Evolutionary conservation across 2,888 invertebrate species (phyloP), one percentile per base, ranked within the genome.

Genomic region (Sipunculus nudus): DNA sequence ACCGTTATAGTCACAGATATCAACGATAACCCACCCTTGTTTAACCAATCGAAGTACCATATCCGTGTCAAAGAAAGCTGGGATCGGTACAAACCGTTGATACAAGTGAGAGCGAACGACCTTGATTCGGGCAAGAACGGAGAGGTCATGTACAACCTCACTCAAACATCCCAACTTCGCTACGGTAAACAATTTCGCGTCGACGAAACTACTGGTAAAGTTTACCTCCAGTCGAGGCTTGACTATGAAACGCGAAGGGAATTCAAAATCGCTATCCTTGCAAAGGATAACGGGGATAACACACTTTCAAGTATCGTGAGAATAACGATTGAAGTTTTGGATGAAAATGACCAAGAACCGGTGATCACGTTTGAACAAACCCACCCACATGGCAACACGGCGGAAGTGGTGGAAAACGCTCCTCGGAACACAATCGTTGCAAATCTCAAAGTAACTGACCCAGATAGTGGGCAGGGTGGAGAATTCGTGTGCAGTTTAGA

Each of bases 11-110:
- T 63, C 4, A 35, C 60, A n/a, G 63, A 63, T 29, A 39, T 63
- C 23, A 63, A 63, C 52, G 63, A 63, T 31, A 63, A 63, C 52
- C 41, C 26, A 21, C 63, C 63, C 5, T 38, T 28, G n/a, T 63
- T 63, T 32, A 21, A 28, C 39, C 26, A n/a, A n/a, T n/a, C n/a
- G n/a, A n/a, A n/a, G n/a, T n/a, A n/a, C n/a, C n/a, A n/a, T n/a
- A n/a, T n/a, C n/a, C n/a, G n/a, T n/a, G n/a, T n/a, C n/a, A n/a
- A n/a, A n/a, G n/a, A n/a, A n/a, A n/a, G n/a, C n/a, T n/a, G n/a
- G n/a, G n/a, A n/a, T n/a, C n/a, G n/a, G n/a, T n/a, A n/a, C n/a
- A n/a, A n/a, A n/a, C n/a, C n/a, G n/a, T n/a, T n/a, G n/a, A n/a
- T n/a, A n/a, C n/a, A n/a, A n/a, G n/a, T n/a, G n/a, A n/a, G n/a